Percentiles rank a stretch among this genome's conserved stretches.
phyloP scores from a whole-genome alignment of 1,140 invertebrate genomes.

The Dinoponera quadriceps region DNA sequence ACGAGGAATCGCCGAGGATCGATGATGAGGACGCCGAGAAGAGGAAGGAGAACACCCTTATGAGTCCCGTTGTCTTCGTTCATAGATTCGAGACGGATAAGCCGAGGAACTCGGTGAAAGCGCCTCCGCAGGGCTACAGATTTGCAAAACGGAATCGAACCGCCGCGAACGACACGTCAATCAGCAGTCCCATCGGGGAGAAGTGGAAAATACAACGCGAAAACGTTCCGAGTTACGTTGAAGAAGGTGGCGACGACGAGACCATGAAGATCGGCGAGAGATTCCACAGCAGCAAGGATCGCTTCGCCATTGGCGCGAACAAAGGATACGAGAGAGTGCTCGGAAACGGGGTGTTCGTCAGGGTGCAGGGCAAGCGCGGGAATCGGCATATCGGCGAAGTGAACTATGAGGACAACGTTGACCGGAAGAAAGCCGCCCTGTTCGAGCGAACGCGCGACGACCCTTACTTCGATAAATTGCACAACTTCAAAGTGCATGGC shows the following conservation, averaged over 20 bases:
- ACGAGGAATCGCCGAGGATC: background rate
- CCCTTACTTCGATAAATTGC: background rate
- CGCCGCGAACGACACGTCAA: background rate
- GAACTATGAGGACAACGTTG: background rate
- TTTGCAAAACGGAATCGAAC: background rate
- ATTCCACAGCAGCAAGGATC: background rate
- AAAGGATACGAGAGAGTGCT: background rate
- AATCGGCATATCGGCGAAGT: background rate
- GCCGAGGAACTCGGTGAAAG: background rate
- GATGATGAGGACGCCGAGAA: background rate
- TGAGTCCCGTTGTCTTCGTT: background rate
- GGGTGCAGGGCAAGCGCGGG: background rate
- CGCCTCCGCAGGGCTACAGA: too few relatives aligned
- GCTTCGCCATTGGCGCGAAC: background rate
- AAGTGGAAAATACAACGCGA: background rate
- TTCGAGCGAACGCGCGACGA: background rate
- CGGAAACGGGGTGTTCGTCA: background rate
- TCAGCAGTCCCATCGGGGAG: background rate
- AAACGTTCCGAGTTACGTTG: background rate
- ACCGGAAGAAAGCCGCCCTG: background rate
- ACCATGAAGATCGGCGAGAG: background rate
- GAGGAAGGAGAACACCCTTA: too few relatives aligned
- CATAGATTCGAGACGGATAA: background rate
- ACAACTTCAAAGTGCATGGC: background rate
- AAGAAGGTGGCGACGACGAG: background rate